Percentiles rank a stretch among this genome's conserved stretches.
phyloP scores from a whole-genome alignment of 2,797 vertebrate species.

The Champsocephalus gunnari region DNA sequence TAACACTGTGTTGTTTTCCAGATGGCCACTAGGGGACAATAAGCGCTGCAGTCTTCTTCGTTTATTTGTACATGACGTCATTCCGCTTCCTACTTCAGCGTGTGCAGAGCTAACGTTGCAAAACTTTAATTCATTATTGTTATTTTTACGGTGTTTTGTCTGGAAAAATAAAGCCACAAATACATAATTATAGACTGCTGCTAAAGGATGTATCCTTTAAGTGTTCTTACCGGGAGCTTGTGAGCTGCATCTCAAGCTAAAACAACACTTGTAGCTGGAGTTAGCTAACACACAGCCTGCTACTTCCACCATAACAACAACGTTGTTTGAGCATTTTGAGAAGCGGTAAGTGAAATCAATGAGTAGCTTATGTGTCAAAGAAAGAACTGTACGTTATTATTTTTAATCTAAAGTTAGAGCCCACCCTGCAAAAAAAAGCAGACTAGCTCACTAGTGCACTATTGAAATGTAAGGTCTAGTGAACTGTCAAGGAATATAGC shows the following conservation, averaged over 20 bases:
- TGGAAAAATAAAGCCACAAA: neutral
- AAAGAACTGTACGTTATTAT: neutral
- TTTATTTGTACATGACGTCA: neutral
- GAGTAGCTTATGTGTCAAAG: rapidly evolving
- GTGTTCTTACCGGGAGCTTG: rapidly evolving
- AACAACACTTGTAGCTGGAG: neutral
- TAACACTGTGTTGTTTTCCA: neutral
- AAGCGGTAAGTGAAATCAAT: conserved; percentile 43
- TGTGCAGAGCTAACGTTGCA: conserved; percentile 20
- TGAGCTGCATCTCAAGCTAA: neutral
- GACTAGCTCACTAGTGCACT: neutral
- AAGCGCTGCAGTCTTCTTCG: conserved; percentile 5
- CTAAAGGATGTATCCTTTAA: neutral
- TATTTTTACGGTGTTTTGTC: neutral
- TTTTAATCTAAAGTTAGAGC: neutral
- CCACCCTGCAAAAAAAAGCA: neutral
- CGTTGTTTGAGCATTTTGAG: conserved; percentile 14
- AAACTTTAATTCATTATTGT: neutral
- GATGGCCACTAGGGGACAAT: conserved; percentile 29
- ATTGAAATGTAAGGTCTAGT: no score
- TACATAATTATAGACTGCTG: rapidly evolving
- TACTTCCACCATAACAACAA: conserved; percentile 28
- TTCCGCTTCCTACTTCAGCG: conserved; percentile 26
- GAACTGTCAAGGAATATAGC: no score
- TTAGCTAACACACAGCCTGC: conserved; percentile 36